These are phyloP conservation scores for Drosophila lowei DNA, from an alignment of 1,140 invertebrate genomes.

Conservation along the genomic window DNA sequence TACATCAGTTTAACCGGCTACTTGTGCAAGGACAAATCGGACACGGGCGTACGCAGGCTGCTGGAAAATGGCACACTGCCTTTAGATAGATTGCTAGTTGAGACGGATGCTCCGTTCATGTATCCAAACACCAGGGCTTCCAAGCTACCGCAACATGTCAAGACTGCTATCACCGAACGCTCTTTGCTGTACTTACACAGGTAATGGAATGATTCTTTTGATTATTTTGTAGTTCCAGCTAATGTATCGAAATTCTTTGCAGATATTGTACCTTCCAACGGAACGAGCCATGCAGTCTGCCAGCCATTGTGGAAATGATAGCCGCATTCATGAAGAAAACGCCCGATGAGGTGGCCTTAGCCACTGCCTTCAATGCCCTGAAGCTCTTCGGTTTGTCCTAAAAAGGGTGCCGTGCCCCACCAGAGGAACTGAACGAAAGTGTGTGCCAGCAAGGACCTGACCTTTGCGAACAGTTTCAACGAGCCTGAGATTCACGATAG, in stretches of 20 bases:
- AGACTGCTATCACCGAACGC: slow-evolving; percentile 93
- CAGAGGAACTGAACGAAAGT: slow-evolving; percentile 25
- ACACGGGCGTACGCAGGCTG: slow-evolving; percentile 93
- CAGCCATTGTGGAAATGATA: slow-evolving; percentile 96
- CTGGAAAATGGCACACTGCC: slow-evolving; percentile 92
- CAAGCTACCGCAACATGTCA: slow-evolving; percentile 93
- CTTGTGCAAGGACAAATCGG: slow-evolving; percentile 90
- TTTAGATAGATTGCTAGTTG: slow-evolving; percentile 92
- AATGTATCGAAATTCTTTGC: slow-evolving; percentile 55
- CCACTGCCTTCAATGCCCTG: slow-evolving; percentile 96
- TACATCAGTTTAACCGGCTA: slow-evolving; percentile 93
- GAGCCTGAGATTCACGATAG: slow-evolving; percentile 75
- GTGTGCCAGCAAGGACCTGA: slow-evolving; percentile 22
- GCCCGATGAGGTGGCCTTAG: slow-evolving; percentile 95
- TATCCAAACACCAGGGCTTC: slow-evolving; percentile 97
- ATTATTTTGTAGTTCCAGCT: neutral
- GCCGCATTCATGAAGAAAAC: slow-evolving; percentile 94
- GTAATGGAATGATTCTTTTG: slow-evolving; percentile 25
- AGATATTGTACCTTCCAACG: slow-evolving; percentile 97
- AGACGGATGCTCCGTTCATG: slow-evolving; percentile 98
- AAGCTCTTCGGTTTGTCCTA: slow-evolving; percentile 95
- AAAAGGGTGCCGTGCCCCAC: neutral
- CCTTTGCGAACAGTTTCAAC: slow-evolving; percentile 36
- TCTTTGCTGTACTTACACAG: slow-evolving; percentile 84
- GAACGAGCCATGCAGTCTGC: slow-evolving; percentile 97